Conservation (phyloP, 2,113 vertebrate genomes). For the Melanerpes aurifrons region DNA sequence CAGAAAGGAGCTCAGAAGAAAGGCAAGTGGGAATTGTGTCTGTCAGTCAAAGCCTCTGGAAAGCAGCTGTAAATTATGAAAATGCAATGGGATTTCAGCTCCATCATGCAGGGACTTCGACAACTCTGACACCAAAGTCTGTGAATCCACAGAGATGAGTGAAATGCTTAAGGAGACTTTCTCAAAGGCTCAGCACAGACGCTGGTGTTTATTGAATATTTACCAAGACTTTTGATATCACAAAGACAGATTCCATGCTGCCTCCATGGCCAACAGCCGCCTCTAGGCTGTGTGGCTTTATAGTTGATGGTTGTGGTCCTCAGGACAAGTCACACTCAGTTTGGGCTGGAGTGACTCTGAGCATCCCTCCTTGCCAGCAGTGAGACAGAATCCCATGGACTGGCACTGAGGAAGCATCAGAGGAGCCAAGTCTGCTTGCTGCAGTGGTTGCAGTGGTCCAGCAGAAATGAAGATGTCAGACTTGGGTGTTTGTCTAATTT, state of each 20-base stretch:
- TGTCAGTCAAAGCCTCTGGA: not conserved
- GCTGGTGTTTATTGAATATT: not conserved
- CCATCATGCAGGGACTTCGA: not conserved
- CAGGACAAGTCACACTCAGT: fast-evolving
- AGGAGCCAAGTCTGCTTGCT: not conserved
- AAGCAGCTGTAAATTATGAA: not conserved
- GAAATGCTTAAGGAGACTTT: not conserved
- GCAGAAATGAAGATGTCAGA: not conserved
- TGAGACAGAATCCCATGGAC: fast-evolving
- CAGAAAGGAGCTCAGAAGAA: not conserved
- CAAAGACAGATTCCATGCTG: not conserved
- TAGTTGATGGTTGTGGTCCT: fast-evolving
- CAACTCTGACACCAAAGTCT: not conserved
- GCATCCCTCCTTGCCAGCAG: not conserved
- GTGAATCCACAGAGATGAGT: not conserved
- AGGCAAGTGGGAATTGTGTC: not conserved
- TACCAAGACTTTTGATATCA: not conserved
- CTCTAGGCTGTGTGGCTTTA: not conserved
- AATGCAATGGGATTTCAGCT: not conserved
- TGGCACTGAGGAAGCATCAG: not conserved
- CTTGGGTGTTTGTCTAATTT: not conserved
- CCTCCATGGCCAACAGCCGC: not conserved
- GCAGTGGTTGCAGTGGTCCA: not conserved
- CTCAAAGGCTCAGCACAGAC: not conserved
- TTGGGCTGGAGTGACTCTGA: not conserved